These are phyloP conservation scores for Gymnosoma rotundatum DNA, from an alignment of 2,888 invertebrate genomes.

Conservation along the genomic window DNA sequence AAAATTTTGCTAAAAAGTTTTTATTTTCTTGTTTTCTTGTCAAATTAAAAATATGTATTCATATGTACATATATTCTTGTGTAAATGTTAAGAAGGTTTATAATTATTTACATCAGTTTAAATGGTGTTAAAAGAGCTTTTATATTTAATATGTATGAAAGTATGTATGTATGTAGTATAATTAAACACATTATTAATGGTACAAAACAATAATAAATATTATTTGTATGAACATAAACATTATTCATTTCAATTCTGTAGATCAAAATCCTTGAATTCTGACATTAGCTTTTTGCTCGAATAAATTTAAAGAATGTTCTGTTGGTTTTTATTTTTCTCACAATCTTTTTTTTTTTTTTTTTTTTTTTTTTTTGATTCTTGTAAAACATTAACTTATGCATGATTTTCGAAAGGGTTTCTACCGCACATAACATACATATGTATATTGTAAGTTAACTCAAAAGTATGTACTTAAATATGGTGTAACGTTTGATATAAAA, in stretches of 20 bases:
- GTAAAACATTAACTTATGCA: not conserved
- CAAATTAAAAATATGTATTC: slow-evolving; percentile 21
- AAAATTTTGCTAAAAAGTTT: slow-evolving; percentile 6
- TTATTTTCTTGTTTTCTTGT: slow-evolving; percentile 11
- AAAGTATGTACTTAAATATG: too few relatives aligned
- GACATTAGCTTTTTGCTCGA: slow-evolving; percentile 62
- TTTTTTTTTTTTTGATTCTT: slow-evolving; percentile 8
- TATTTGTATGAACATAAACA: not conserved
- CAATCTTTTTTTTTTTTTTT: slow-evolving; percentile 27
- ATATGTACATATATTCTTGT: slow-evolving; percentile 9
- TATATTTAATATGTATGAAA: slow-evolving; percentile 15
- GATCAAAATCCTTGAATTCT: slow-evolving; percentile 61
- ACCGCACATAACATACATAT: too few relatives aligned
- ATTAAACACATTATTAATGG: slow-evolving; percentile 54
- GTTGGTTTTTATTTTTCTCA: slow-evolving; percentile 31
- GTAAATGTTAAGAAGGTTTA: slow-evolving; percentile 10
- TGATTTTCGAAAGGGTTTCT: slow-evolving; percentile 22
- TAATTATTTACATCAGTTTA: slow-evolving; percentile 32
- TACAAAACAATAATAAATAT: slow-evolving; percentile 30
- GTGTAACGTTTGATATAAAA: too few relatives aligned
- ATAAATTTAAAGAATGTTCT: slow-evolving; percentile 64
- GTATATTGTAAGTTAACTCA: too few relatives aligned
- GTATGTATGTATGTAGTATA: not conserved
- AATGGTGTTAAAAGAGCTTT: slow-evolving; percentile 57
- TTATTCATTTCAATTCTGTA: slow-evolving; percentile 42